Evolutionary conservation across 2,888 invertebrate species (phyloP), one percentile per base, ranked within the genome.

Genomic region (Pristionchus maxplancki): DNA sequence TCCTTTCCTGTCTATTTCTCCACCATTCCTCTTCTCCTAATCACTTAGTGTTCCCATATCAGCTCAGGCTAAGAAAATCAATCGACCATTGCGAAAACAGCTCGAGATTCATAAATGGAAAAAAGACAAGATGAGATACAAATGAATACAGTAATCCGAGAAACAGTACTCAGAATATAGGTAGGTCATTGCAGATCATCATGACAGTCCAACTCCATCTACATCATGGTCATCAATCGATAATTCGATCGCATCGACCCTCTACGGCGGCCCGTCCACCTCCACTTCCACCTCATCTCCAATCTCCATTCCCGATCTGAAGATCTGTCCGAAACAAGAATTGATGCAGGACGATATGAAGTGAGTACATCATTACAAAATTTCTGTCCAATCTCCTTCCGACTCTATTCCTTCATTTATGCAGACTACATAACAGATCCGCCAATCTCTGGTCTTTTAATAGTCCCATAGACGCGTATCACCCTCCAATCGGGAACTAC

Each of bases 221-320:
- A 71, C 86, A 0, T 87, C 86, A 1, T 87, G 71, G 85, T 64
- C 62, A 40, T 40, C 85, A 44, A 44, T 40, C 58, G 62, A 64
- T 28, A 64, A 85, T n/a, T 50, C 86, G 31, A 48, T 71, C n/a
- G 40, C 86, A 20, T 71, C 86, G 24, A 71, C 86, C 2, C 40
- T 87, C 20, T 87, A 87, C 71, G 64, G 62, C 28, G 64, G 62
- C n/a, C 37, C 85, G 13, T 31, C 82, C 5, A n/a, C 40, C 11
- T 37, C 83, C 15, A 48, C 85, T 5, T 71, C 86, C 11, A 34
- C 71, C 1, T 67, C 86, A 1, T 87, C 86, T 6, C 67, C 86
- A 20, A 87, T 87, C 2, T 71, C 86, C 31, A 37, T 87, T 17
- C 86, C 86, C 13, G 86, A 67, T 11, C 86, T 87, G 11, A 67